Evolutionary conservation across 2,888 invertebrate species (phyloP), one percentile per base, ranked within the genome.

Genomic region (Microctonus hyperodae): DNA sequence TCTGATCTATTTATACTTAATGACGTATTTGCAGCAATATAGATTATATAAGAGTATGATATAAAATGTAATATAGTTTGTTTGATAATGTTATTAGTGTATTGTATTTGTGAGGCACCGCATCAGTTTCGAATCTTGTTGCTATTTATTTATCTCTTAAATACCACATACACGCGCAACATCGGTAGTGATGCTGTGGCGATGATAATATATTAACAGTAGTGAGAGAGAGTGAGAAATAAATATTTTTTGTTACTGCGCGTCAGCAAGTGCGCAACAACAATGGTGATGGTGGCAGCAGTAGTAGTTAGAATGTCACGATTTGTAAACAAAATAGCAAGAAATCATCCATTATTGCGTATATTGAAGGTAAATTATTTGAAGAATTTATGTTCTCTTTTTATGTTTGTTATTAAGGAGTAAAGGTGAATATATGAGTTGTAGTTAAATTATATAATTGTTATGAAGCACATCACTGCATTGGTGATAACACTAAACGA

Each of bases 361-460:
- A n/a, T 51, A 25, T 51, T 51, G 51, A 51, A 23, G 51, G 51
- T 51, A 51, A 51, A 51, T 6, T 50, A 2, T 50, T 11, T 7
- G 13, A 23, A 6, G 51, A 9, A 22, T 23, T 51, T 23, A 51
- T 51, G 23, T 51, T 3, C 2, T 51, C 16, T 44, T 44, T 44
- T 16, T 6, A n/a, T n/a, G n/a, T n/a, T n/a, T n/a, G n/a, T n/a
- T n/a, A n/a, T n/a, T n/a, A n/a, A n/a, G n/a, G n/a, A 6, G 7
- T 44, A 44, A 16, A 16, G 7, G 16, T 44, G 16, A 16, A 16
- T 44, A 44, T 44, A 44, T 7, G 16, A n/a, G 7, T 5, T 44
- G 44, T 44, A 16, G 16, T 16, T n/a, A 16, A n/a, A 44, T 44
- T 44, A 44, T 16, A 6, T 44, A 44, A 44, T 20, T 7, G 16